Evolutionary conservation across 2,797 vertebrate species (phyloP).

Genomic region (Pseudocheirus occidentalis): DNA sequence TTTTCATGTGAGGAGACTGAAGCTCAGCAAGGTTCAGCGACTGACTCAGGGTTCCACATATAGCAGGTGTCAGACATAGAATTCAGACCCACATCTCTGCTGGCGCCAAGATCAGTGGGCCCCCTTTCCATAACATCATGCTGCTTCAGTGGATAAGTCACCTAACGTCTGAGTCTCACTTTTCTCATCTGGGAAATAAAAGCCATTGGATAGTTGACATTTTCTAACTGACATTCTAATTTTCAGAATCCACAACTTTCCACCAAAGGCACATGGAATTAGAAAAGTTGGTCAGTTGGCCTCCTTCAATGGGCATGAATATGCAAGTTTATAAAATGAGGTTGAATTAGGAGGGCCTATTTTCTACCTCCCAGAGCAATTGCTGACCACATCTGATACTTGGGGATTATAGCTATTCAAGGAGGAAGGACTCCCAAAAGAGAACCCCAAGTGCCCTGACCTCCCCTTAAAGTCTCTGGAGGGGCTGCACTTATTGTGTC

Average conservation of each 20-base stretch:
- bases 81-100: neutral
- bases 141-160: neutral
- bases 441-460: neutral
- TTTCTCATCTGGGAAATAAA: neutral
- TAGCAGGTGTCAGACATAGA: neutral
- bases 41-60: neutral
- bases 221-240: neutral
- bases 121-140: neutral
- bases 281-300: neutral
- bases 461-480: neutral
- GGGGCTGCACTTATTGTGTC: neutral
- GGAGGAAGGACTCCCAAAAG: neutral
- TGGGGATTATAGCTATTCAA: neutral
- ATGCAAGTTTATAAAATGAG: neutral
- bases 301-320: neutral
- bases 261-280: neutral
- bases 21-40: neutral
- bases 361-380: neutral
- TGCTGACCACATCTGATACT: neutral
- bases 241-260: neutral
- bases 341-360: neutral
- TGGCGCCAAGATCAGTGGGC: neutral
- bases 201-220: neutral
- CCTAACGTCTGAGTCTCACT: neutral
- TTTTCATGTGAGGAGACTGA: neutral